These are phyloP conservation scores for Cynocephalus volans DNA, from an alignment of 2,113 vertebrate species.

Conservation along the genomic window DNA sequence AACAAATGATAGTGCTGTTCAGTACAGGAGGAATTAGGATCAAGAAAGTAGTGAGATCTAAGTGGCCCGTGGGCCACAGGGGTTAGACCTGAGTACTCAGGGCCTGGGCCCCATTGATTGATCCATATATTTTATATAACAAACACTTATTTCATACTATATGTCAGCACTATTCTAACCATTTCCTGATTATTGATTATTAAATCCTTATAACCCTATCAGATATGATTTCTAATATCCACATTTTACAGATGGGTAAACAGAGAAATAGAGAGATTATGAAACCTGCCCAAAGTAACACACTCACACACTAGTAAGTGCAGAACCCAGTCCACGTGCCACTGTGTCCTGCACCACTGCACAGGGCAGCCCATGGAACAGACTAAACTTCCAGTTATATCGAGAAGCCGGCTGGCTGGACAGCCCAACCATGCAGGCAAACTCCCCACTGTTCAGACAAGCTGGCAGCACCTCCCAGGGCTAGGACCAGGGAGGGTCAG, in stretches of 20 bases:
- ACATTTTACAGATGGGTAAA: conserved; percentile 45
- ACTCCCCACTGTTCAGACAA: neutral
- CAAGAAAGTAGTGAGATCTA: neutral
- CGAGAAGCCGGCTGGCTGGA: neutral
- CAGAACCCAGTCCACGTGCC: neutral
- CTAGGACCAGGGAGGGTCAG: neutral
- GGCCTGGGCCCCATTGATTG: neutral
- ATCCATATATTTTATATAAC: neutral
- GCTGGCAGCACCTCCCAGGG: neutral
- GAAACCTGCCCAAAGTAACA: neutral
- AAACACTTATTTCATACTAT: neutral
- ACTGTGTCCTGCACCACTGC: too few species aligned
- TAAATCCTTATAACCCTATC: neutral
- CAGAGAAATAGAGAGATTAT: neutral
- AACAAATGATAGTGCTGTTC: neutral
- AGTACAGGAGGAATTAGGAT: neutral
- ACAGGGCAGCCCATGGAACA: neutral
- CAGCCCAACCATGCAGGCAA: neutral
- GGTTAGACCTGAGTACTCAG: neutral
- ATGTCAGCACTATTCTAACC: neutral
- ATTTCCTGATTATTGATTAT: neutral
- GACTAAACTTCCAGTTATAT: neutral
- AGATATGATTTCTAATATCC: neutral
- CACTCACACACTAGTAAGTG: neutral
- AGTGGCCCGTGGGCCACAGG: neutral